Evolutionary conservation across 53 echinoderm and acorn worm species (phyloP).

Genomic region (Apostichopus leukothele): DNA sequence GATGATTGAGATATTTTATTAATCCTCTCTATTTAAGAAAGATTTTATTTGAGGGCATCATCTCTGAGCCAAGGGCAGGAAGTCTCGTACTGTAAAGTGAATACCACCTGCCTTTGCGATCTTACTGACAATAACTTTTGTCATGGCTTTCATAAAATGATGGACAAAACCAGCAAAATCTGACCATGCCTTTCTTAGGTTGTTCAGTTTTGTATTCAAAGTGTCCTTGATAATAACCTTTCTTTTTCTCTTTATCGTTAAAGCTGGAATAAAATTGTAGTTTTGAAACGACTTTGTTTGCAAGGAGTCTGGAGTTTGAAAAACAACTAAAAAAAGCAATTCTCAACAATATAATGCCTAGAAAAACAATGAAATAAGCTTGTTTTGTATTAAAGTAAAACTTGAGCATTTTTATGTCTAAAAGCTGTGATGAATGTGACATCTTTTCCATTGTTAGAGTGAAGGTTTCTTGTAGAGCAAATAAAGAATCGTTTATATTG

Average conservation of each 20-base stretch:
- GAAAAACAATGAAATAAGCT: constrained; percentile 25
- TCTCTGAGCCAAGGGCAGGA: not conserved
- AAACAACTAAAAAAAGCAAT: constrained; percentile 11
- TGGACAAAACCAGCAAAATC: constrained; percentile 10
- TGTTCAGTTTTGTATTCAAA: constrained; percentile 46
- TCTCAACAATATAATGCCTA: constrained; percentile 24
- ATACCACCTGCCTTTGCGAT: not conserved
- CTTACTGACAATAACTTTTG: not conserved
- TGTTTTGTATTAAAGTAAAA: constrained; percentile 25
- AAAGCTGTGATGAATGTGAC: constrained; percentile 1
- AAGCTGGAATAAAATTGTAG: constrained; percentile 20
- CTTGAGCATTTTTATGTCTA: not conserved
- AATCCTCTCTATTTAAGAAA: constrained; percentile 5
- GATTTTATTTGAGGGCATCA: not conserved
- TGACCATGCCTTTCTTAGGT: not conserved
- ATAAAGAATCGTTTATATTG: constrained; percentile 23
- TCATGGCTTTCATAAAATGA: not conserved
- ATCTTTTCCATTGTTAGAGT: constrained; percentile 32
- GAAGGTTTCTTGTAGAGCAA: constrained; percentile 28
- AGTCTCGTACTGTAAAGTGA: not conserved
- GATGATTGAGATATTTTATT: not conserved
- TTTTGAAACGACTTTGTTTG: not conserved
- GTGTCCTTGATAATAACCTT: constrained; percentile 20
- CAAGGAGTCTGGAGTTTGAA: not conserved
- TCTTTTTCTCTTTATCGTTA: not conserved